Percentiles rank a stretch among this genome's conserved stretches.
Conservation (phyloP, 2,113 vertebrate genomes). For the Dissostichus mawsoni region DNA sequence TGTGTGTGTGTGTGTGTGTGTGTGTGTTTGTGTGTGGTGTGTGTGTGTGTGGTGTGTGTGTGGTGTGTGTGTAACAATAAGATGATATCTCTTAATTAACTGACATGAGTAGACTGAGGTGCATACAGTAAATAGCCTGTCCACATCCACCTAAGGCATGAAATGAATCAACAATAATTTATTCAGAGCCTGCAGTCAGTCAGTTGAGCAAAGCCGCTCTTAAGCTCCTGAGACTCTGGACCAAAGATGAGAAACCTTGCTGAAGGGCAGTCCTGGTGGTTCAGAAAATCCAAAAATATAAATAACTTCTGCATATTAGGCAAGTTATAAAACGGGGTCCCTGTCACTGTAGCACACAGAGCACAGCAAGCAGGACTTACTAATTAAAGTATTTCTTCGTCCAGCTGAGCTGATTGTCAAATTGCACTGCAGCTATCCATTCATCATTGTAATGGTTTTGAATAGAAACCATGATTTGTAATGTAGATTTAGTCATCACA, state of each 20-base stretch:
- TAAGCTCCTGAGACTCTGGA: neutral
- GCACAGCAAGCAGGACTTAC: no score
- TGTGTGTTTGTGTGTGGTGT: no score
- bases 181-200: constrained; percentile 3
- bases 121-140: neutral
- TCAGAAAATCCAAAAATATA: neutral
- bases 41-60: no score
- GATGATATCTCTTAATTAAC: neutral
- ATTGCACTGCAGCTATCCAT: neutral
- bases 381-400: neutral
- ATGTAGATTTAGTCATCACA: neutral
- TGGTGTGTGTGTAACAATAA: neutral
- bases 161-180: neutral
- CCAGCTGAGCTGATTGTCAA: neutral
- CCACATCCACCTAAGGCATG: neutral
- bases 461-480: neutral
- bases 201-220: neutral
- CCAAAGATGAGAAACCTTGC: neutral
- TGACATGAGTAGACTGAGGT: neutral
- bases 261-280: neutral
- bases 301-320: neutral
- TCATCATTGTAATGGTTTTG: no score
- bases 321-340: neutral
- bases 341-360: neutral
- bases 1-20: neutral